Percentiles rank a stretch among this genome's conserved stretches.
These are phyloP conservation scores for Anadara kagoshimensis DNA, from an alignment of 1,140 invertebrate genomes.

Conservation along the genomic window DNA sequence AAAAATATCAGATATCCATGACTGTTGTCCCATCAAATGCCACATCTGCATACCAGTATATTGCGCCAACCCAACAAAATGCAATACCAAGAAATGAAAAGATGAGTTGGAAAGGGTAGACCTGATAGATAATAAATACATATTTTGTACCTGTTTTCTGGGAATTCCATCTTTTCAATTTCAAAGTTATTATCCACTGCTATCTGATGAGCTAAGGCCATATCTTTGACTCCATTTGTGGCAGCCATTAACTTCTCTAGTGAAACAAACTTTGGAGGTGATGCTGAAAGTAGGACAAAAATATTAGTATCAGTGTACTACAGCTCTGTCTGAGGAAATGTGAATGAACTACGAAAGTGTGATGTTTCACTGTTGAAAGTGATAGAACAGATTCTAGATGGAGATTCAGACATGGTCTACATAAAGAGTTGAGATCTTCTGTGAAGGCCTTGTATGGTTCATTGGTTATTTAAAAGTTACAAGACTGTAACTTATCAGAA, in stretches of 20 bases:
- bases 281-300: slow-evolving; percentile 70
- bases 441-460: background rate
- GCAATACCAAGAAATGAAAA: no score
- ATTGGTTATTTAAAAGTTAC: background rate
- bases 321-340: background rate
- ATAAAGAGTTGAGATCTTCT: background rate
- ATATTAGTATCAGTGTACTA: background rate
- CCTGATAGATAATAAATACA: background rate
- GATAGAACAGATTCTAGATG: background rate
- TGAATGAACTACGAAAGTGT: no score
- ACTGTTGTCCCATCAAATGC: no score
- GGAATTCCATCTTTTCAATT: slow-evolving; percentile 86
- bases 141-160: slow-evolving; percentile 80
- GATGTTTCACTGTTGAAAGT: background rate
- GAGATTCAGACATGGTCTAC: no score
- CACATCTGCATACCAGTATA: no score
- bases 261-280: slow-evolving; percentile 90
- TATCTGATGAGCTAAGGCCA: slow-evolving; percentile 96
- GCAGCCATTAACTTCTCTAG: slow-evolving; percentile 93
- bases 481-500: no score
- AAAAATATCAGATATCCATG: no score
- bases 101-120: no score
- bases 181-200: slow-evolving; percentile 94
- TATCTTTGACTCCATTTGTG: slow-evolving; percentile 91
- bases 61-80: no score